Conservation (phyloP, 1,140 invertebrate species). For the Drosophila guanche region DNA sequence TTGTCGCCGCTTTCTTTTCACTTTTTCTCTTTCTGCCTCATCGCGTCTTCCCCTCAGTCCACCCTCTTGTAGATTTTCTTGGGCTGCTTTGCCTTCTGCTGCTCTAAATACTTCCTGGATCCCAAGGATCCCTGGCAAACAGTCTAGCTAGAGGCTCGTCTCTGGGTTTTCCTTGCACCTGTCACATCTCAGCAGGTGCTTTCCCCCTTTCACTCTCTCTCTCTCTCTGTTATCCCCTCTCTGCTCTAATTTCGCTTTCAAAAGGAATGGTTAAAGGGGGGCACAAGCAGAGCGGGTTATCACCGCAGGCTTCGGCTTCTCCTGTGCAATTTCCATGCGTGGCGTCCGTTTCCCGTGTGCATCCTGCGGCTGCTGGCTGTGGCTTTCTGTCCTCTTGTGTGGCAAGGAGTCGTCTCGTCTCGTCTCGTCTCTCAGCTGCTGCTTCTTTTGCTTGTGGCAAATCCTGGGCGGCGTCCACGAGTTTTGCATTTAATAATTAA, state of each 20-base stretch:
- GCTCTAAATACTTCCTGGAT: conserved; percentile 70
- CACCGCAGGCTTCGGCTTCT: conserved; percentile 43
- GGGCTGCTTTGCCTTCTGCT: conserved; percentile 21
- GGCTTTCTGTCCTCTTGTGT: no score
- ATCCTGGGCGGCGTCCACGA: conserved; percentile 24
- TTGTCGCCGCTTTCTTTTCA: conserved; percentile 42
- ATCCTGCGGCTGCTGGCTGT: conserved; percentile 14
- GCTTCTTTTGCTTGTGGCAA: conserved; percentile 11
- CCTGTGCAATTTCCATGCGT: conserved; percentile 68
- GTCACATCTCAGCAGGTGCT: conserved; percentile 23
- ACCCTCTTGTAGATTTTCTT: conserved; percentile 5
- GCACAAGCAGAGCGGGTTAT: conserved; percentile 14
- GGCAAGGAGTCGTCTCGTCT: no score
- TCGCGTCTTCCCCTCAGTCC: no score
- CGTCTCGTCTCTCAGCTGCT: not conserved
- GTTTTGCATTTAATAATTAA: conserved; percentile 81
- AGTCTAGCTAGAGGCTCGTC: conserved; percentile 23
- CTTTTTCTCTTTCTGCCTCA: conserved; percentile 8
- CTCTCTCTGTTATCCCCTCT: not conserved
- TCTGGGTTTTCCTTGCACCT: conserved; percentile 7
- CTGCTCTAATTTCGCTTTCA: conserved; percentile 68
- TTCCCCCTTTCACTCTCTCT: not conserved
- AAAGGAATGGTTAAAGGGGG: conserved; percentile 11
- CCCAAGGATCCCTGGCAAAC: conserved; percentile 52
- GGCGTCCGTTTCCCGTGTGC: conserved; percentile 55